These are phyloP conservation scores for Steatocranus sp. DNA, from an alignment of 2,797 vertebrate species.

Conservation along the genomic window DNA sequence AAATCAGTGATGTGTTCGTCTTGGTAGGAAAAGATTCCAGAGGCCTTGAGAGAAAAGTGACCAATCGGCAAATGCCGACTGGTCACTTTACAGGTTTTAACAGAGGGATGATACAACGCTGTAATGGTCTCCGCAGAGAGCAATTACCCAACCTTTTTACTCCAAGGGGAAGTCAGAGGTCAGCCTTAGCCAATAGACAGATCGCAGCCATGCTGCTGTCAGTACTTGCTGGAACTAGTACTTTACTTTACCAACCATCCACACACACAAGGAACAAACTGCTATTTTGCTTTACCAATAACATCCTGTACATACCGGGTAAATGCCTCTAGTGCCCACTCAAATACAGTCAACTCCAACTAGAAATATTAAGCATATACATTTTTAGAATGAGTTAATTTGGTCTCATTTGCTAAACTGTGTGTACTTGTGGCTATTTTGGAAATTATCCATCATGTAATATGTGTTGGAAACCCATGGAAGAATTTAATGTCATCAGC, in stretches of 20 bases:
- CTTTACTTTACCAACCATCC: not conserved
- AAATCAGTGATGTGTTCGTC: conserved; percentile 27
- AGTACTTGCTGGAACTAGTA: not conserved
- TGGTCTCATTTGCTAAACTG: not conserved
- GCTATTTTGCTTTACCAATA: not conserved
- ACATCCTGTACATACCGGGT: not conserved
- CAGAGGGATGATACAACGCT: conserved; percentile 18
- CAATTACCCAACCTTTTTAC: conserved; percentile 27
- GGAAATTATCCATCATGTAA: not conserved
- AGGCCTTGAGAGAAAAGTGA: conserved; percentile 22
- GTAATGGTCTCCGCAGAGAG: conserved; percentile 16
- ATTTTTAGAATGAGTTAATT: not conserved
- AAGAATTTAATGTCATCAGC: not conserved
- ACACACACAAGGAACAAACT: not conserved
- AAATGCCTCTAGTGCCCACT: not conserved
- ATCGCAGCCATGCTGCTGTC: not conserved
- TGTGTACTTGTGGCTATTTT: not conserved
- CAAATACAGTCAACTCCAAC: not conserved
- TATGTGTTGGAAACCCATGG: not conserved
- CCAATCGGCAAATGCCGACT: conserved; percentile 19
- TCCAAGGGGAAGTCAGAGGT: conserved; percentile 7
- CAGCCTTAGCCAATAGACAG: not conserved
- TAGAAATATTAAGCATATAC: not conserved
- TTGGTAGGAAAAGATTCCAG: not conserved
- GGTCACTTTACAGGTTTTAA: conserved; percentile 12